Evolutionary conservation across 2,113 vertebrate species (phyloP).

Genomic region (Casuarius casuarius): DNA sequence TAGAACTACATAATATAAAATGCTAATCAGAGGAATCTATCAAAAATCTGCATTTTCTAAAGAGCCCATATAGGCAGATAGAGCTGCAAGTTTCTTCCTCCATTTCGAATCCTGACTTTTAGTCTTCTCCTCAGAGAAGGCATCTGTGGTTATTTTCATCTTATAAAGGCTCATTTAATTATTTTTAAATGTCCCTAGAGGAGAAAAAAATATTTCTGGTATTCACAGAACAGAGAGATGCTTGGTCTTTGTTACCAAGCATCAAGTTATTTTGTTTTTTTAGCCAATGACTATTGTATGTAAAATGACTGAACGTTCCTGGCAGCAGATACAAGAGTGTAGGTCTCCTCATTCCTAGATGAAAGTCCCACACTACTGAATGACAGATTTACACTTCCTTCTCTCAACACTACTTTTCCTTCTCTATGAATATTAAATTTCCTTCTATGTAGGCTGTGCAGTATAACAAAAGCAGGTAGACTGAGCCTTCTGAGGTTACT

Average conservation of each 20-base stretch:
- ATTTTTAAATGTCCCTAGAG: not conserved
- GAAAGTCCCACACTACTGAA: not conserved
- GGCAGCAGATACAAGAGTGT: rapidly evolving
- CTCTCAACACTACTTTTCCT: not conserved
- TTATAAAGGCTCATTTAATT: not conserved
- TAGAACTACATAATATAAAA: not conserved
- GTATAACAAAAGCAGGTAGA: not conserved
- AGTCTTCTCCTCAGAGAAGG: not conserved
- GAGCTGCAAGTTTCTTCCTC: not conserved
- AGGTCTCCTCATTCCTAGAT: not conserved
- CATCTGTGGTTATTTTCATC: not conserved
- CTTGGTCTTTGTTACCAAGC: not conserved
- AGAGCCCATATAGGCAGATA: not conserved
- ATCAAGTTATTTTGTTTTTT: not conserved
- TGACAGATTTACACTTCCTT: not conserved
- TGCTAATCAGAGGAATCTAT: not conserved
- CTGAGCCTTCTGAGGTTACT: not conserved
- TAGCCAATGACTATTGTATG: not conserved
- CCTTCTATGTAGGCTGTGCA: not conserved
- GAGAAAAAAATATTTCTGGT: not conserved
- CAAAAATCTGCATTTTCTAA: not conserved
- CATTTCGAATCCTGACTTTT: not conserved
- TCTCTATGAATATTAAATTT: not conserved
- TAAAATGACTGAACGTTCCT: not conserved
- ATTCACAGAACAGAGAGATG: rapidly evolving